These are phyloP conservation scores for Amphibalanus amphitrite DNA, from an alignment of 1,140 invertebrate genomes.

Conservation along the genomic window DNA sequence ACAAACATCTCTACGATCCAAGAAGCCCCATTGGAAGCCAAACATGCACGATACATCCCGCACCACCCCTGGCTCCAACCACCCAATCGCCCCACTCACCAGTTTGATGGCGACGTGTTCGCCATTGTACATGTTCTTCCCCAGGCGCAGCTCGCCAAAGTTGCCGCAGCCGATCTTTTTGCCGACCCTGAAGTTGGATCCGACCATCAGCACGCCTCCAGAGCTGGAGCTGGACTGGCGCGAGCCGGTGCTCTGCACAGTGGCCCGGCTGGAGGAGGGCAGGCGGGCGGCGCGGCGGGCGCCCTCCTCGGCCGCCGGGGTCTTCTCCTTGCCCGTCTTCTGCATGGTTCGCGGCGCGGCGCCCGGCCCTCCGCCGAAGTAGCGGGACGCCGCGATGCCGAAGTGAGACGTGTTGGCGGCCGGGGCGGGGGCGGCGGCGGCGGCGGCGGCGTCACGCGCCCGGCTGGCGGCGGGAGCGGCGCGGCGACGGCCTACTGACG, in stretches of 20 bases:
- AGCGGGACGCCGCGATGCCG: not conserved
- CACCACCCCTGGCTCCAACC: not conserved
- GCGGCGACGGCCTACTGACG: no score
- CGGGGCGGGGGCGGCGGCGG: no score
- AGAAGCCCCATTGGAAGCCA: not conserved
- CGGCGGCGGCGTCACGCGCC: not conserved
- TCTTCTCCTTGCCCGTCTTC: not conserved
- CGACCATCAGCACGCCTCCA: constrained; percentile 66
- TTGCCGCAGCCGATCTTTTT: constrained; percentile 99
- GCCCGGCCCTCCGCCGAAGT: not conserved
- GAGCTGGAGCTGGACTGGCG: not conserved
- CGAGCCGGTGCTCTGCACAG: not conserved
- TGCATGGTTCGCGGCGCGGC: not conserved
- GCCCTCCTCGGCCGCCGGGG: no score
- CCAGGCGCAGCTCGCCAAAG: constrained; percentile 96
- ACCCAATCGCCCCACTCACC: constrained; percentile 36
- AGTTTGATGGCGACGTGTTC: constrained; percentile 99
- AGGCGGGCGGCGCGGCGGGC: not conserved
- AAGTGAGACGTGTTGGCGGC: not conserved
- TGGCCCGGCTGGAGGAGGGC: not conserved
- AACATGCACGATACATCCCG: not conserved
- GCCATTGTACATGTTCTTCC: constrained; percentile 99
- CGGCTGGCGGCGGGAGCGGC: no score
- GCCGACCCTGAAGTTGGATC: constrained; percentile 98
- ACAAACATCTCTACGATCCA: no score